A percentile compares a stretch with the other conserved stretches of the same genome.
phyloP scores from a whole-genome alignment of 2,797 vertebrate genomes.

The Threskiornis aethiopicus region DNA sequence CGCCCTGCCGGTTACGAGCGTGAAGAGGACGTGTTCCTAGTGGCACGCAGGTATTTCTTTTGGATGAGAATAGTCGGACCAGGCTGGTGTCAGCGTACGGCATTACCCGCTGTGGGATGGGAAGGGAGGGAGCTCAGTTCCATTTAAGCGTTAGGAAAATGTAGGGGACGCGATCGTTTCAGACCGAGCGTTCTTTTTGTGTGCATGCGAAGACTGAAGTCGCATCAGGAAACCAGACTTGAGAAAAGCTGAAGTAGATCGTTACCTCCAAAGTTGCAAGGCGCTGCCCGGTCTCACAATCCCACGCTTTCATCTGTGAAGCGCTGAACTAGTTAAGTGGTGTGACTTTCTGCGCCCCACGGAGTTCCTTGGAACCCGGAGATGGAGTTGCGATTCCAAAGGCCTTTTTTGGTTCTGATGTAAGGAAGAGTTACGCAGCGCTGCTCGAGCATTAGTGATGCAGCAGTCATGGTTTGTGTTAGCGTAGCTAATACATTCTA shows the following conservation, averaged over 20 bases:
- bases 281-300: slow-evolving; percentile 4
- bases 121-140: neutral
- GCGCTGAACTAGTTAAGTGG: neutral
- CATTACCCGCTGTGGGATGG: accelerated
- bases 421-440: neutral
- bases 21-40: too few relatives aligned
- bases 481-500: neutral
- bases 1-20: accelerated
- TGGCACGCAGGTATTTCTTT: neutral
- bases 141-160: neutral
- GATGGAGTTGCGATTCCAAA: neutral
- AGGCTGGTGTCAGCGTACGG: neutral
- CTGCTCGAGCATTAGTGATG: neutral
- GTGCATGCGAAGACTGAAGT: accelerated
- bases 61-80: accelerated
- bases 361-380: neutral
- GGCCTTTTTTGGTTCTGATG: slow-evolving; percentile 36
- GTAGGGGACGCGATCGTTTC: accelerated
- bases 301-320: slow-evolving; percentile 55
- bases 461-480: neutral
- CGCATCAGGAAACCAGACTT: accelerated
- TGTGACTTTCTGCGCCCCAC: neutral
- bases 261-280: neutral
- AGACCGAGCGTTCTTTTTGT: too few relatives aligned
- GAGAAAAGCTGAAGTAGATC: neutral